Conservation (phyloP, 2,888 invertebrate genomes). For the Synanthedon formicaeformis region DNA sequence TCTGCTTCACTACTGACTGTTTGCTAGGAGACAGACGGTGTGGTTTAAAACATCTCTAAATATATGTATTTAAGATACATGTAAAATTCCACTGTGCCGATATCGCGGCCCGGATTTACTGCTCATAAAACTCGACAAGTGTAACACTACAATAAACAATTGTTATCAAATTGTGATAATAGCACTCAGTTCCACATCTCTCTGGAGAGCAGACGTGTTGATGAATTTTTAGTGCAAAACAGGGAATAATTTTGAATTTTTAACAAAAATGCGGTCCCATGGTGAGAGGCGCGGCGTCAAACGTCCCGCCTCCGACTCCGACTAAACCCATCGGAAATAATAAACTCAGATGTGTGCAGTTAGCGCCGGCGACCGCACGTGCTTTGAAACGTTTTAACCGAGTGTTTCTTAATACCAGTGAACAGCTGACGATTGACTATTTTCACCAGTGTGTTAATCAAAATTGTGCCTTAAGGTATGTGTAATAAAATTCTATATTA, state of each 20-base stretch:
- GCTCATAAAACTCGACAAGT: conserved; percentile 6
- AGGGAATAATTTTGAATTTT: conserved; percentile 3
- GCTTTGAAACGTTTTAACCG: background rate
- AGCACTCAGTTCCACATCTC: conserved; percentile 32
- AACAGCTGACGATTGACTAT: conserved; percentile 8
- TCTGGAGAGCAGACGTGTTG: conserved; percentile 32
- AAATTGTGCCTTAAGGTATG: background rate
- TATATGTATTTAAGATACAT: conserved; percentile 1
- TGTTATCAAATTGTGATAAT: conserved; percentile 24
- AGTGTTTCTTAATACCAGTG: conserved; percentile 7
- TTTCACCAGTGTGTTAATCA: background rate
- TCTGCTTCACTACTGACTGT: no score
- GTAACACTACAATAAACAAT: conserved; percentile 17
- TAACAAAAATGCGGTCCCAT: conserved; percentile 48
- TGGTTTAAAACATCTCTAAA: background rate
- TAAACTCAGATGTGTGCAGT: conserved; percentile 19
- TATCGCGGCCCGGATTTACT: conserved; percentile 9
- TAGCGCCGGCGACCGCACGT: conserved; percentile 10
- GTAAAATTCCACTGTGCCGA: conserved; percentile 18
- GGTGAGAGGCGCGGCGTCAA: conserved; percentile 43
- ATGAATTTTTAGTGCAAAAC: conserved; percentile 7
- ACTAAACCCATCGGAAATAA: background rate
- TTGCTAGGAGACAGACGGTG: no score
- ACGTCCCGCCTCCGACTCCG: conserved; percentile 39
- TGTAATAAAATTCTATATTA: background rate